These are phyloP conservation scores for Callorhinus ursinus DNA, from an alignment of 2,113 vertebrate species.

Conservation along the genomic window DNA sequence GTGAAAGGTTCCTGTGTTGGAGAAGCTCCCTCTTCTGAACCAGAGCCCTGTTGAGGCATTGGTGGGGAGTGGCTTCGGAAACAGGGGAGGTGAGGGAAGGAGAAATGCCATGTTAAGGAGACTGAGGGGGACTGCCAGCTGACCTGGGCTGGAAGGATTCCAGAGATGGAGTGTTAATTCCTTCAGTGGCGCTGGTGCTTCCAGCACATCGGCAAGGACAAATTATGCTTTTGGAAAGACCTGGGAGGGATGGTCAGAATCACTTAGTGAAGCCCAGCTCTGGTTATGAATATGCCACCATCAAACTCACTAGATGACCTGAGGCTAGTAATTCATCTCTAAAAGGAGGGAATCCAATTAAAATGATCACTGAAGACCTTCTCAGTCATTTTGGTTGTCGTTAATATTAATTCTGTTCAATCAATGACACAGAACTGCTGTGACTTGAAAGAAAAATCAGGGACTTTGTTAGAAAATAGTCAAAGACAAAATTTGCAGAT, in stretches of 20 bases:
- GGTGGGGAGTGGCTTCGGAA: not conserved
- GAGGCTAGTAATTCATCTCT: not conserved
- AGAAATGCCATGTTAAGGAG: not conserved
- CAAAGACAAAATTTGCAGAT: not conserved
- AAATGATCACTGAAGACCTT: not conserved
- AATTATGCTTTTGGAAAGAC: not conserved
- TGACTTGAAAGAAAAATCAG: slow-evolving; percentile 26
- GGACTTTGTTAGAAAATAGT: not conserved
- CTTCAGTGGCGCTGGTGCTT: not conserved
- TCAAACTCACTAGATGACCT: not conserved
- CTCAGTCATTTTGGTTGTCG: not conserved
- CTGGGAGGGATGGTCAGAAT: not conserved
- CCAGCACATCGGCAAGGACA: not conserved
- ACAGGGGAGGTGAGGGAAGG: not conserved
- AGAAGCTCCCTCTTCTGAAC: not conserved
- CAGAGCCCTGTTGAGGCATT: not conserved
- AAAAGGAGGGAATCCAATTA: not conserved
- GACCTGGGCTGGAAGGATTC: not conserved
- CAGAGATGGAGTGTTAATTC: not conserved
- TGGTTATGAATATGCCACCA: not conserved
- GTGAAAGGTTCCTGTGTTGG: not conserved
- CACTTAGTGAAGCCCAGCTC: not conserved
- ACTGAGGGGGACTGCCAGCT: not conserved
- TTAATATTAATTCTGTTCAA: not conserved
- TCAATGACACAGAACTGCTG: not conserved